Base-by-base conservation (phyloP, 2,888 invertebrate species). In the Rotaria sp. region DNA sequence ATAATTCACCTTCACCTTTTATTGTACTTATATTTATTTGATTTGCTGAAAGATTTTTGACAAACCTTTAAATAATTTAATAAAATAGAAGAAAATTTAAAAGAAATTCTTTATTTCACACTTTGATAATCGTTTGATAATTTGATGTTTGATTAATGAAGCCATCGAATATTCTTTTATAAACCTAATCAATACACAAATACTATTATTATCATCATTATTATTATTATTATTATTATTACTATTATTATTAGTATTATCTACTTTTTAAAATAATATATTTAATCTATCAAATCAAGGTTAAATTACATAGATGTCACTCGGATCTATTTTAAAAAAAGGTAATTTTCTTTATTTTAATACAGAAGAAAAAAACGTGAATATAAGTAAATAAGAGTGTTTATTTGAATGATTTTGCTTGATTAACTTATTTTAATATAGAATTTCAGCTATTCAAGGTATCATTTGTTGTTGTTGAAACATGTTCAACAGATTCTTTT, bases 11-110 rank as follows among this genome's bases (percentile, higher is more conserved):
- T 91, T 98, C 97, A n/a, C 99, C 98, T 91, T 96, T 95, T 89
- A 99, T 94, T 45, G 99, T 96, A 90, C 97, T 98, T 88, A 99
- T 92, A 91, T 96, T 96, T 88, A 99, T 96, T 93, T 97, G 96
- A 92, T 99, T 97, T 55, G 97, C 95, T 86, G 96, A 96, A 88
- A 99, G 93, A 92, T 99, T 98, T 92, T 99, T 98, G 85, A 97
- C 96, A 92, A 96, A 99, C 91, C 99, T 48, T 35, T 1, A 35
- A 21, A 67, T 30, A 50, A 85, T 41, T 48, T 38, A 30, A 48
- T 5, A 52, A 26, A 30, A 18, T 50, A 35, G 10, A 21, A 48
- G 2, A 52, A 26, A 2, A 8, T 74, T 52, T 45, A 41, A 2
- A 13, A 18, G 10, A 48, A 11, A 57, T 30, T 48, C 10, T 41